Conservation (phyloP, 2,888 invertebrate species). For the Monopis laevigella region DNA sequence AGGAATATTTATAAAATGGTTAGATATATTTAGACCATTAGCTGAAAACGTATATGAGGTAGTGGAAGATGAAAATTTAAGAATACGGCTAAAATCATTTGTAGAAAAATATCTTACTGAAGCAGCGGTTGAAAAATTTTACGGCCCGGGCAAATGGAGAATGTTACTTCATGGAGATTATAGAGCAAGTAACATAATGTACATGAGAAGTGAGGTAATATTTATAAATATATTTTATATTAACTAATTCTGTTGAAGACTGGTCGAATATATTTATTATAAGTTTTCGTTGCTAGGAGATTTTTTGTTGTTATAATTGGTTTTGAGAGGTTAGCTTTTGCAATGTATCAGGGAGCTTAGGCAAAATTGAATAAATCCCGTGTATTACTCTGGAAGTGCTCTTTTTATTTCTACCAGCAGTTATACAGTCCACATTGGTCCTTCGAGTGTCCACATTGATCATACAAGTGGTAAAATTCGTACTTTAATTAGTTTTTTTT, state of each 20-base stretch:
- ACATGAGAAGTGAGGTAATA: slow-evolving; percentile 9
- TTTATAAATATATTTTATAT: background rate
- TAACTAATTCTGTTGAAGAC: background rate
- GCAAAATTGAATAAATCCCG: too few relatives aligned
- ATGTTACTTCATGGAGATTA: slow-evolving; percentile 15
- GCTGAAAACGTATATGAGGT: background rate
- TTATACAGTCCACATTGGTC: too few relatives aligned
- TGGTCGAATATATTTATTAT: too few relatives aligned
- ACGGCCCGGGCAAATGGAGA: background rate
- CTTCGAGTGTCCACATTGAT: too few relatives aligned
- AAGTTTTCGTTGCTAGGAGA: too few relatives aligned
- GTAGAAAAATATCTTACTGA: background rate
- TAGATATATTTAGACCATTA: background rate
- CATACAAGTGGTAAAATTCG: too few relatives aligned
- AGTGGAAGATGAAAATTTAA: slow-evolving; percentile 1
- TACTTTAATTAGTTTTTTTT: too few relatives aligned
- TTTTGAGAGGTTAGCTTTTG: too few relatives aligned
- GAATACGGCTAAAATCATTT: slow-evolving; percentile 8
- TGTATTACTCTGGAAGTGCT: too few relatives aligned
- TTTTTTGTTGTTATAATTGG: background rate
- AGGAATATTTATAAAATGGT: background rate
- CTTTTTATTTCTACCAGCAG: too few relatives aligned
- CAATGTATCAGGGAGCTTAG: too few relatives aligned
- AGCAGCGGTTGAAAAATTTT: background rate
- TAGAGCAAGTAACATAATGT: slow-evolving; percentile 18